These are phyloP conservation scores for Anableps anableps DNA, from an alignment of 2,797 vertebrate genomes.

Conservation along the genomic window DNA sequence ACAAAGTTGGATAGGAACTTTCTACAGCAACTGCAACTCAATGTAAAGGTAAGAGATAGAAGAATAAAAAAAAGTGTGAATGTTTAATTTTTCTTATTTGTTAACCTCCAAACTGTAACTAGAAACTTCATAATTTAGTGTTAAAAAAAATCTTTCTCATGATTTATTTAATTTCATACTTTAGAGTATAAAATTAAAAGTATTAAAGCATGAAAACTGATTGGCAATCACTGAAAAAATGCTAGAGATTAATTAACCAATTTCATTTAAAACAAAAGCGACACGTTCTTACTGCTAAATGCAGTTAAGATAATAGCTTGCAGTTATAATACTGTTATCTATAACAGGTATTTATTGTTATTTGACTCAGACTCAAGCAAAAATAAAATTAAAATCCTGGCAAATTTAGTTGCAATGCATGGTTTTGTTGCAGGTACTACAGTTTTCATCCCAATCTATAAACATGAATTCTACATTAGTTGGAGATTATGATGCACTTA, in stretches of 20 bases:
- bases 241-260: not conserved
- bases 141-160: not conserved
- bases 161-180: not conserved
- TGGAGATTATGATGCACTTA: not conserved
- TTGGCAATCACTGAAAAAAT: not conserved
- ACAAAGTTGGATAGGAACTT: constrained; percentile 8
- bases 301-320: no score
- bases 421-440: no score
- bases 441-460: not conserved
- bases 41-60: not conserved
- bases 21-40: not conserved
- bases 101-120: not conserved
- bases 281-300: no score
- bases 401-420: no score
- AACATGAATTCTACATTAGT: not conserved
- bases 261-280: no score
- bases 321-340: no score
- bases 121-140: not conserved
- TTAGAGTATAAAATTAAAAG: not conserved
- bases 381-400: no score
- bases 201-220: not conserved
- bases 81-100: not conserved
- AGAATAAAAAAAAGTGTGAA: not conserved
- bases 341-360: no score
- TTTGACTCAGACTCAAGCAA: no score